These are phyloP conservation scores for Abrostola triplasia DNA, from an alignment of 2,888 invertebrate species.

Conservation along the genomic window DNA sequence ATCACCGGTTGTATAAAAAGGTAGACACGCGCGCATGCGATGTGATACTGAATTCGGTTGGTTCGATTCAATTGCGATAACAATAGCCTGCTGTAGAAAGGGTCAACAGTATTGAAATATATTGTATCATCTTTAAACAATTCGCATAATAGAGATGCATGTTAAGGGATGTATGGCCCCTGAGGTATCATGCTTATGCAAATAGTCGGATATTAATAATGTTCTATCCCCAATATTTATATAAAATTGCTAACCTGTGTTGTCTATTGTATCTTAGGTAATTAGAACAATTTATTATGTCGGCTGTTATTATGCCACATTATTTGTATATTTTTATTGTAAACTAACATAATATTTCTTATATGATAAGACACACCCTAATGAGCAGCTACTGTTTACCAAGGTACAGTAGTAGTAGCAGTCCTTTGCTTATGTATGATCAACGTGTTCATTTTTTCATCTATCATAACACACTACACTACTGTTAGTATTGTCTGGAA, in stretches of 20 bases:
- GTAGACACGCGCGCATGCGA: slow-evolving; percentile 76
- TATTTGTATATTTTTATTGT: too few relatives aligned
- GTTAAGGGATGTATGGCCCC: neutral
- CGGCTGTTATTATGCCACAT: too few relatives aligned
- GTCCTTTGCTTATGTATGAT: neutral
- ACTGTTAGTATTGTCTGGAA: slow-evolving; percentile 44
- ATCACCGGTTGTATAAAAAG: slow-evolving; percentile 82
- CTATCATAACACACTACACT: slow-evolving; percentile 41
- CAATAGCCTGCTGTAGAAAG: slow-evolving; percentile 19
- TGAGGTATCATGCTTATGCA: too few relatives aligned
- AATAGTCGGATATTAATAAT: too few relatives aligned
- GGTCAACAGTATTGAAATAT: neutral
- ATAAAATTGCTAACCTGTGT: too few relatives aligned
- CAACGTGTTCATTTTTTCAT: slow-evolving; percentile 23
- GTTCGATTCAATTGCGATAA: slow-evolving; percentile 45
- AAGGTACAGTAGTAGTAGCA: too few relatives aligned
- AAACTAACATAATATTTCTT: too few relatives aligned
- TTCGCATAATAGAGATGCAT: neutral
- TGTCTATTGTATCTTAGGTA: too few relatives aligned
- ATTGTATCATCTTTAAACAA: neutral
- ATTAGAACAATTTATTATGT: too few relatives aligned
- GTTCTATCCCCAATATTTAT: too few relatives aligned
- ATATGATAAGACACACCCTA: too few relatives aligned
- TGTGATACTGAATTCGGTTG: slow-evolving; percentile 60
- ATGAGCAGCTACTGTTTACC: too few relatives aligned